Evolutionary conservation across 2,113 vertebrate species (phyloP), one percentile per base, ranked within the genome.

Genomic region (Leuciscus idus): DNA sequence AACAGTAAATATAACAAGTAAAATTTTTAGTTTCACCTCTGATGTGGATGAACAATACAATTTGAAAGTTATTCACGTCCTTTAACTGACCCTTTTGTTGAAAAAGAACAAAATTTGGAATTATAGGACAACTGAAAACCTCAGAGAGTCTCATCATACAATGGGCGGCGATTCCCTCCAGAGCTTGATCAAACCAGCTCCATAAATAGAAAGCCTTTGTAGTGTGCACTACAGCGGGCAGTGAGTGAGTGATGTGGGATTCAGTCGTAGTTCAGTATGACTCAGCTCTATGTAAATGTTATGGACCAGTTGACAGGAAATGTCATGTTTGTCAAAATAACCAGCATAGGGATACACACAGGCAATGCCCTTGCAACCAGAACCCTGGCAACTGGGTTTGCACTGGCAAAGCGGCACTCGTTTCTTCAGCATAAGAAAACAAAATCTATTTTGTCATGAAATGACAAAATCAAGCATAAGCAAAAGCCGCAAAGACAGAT

Each of bases 281-380:
- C 23, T 84, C 85, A 86, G 85, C 88, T 81, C 30, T 36, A 26
- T 39, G 75, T 36, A 86, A 81, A 76, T 81, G 66, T 30, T 76
- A 75, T 28, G 52, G 50, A 76, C 48, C 57, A 81, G 59, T 15
- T 76, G 82, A 81, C 59, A 68, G 61, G 21, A 77, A 86, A 84
- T 86, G 50, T 81, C 88, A 81, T 76, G 68, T 81, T 89, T 86
- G 74, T 78, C 30, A 46, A 28, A 76, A 61, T 50, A 84, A 78
- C 84, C 73, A 50, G 46, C 39, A 57, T 6, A 4, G 13, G 4
- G 64, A 79, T 15, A 52, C 50, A 52, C 50, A 52, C 50, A 23
- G 19, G 55, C 55, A 57, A 23, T 57, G 55, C 19, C 57, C 57
- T 81, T 43, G 33, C 23, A 46, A 64, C 33, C 36, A 39, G 57